Base-by-base conservation (phyloP, 2,797 vertebrate species). In the Enteromius afrohamiltoni region DNA sequence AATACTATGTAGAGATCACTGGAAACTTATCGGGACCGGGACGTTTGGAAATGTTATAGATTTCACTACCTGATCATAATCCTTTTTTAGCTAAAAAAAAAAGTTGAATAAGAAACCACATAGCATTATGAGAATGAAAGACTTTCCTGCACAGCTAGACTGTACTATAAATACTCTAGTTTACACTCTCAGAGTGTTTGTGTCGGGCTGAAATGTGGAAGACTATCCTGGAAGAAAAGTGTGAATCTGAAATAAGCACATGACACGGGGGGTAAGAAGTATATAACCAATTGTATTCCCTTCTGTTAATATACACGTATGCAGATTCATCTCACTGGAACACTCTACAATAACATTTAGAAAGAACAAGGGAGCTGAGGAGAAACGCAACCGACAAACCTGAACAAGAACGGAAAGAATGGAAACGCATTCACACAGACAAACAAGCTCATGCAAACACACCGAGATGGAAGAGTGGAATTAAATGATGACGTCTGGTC, bases 271-370 rank as follows among this genome's bases (percentile, higher is more conserved):
- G 88, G 86, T 95, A 96, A 94, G 93, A 96, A 96, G 95, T 95
- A 95, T 96, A 95, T 96, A 95, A 96, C 94, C 95, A 96, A 95
- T 93, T 96, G 94, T 96, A 96, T 96, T 95, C 93, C 94, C 90
- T 94, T 95, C 94, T 95, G 95, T 93, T 95, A 95, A 95, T 96
- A 94, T 95, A 95, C 95, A 96, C 95, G 93, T 94, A 96, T 95
- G 95, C 94, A 94, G 94, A 95, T 91, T 95, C 93, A 95, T 95
- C 93, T 95, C 94, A 96, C 95, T 94, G 93, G 91, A 95, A 96
- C 95, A 96, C 94, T 95, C 95, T 95, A 96, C 95, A 95, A 94
- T 95, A 95, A 96, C 95, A 96, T 94, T 95, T 94, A 96, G 93
- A 95, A 95, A 95, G 94, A 95, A 95, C 94, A 95, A 93, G 94